Evolutionary conservation across 2,797 vertebrate species (phyloP).

Genomic region (Helicolenus hilgendorfi): DNA sequence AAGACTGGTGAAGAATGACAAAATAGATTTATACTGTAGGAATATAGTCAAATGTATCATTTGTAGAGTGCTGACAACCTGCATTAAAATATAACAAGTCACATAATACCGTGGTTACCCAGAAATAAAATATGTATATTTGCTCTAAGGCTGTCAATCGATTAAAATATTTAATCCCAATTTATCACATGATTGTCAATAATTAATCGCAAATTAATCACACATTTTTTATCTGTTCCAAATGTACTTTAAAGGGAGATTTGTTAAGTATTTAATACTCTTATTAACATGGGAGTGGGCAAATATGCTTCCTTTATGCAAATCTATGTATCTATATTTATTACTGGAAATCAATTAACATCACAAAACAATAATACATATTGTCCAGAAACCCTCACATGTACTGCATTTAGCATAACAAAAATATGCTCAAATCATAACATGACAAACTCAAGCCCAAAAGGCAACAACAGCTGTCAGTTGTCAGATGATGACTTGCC

Average conservation of each 20-base stretch:
- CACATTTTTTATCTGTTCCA: not conserved
- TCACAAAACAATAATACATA: too few relatives aligned
- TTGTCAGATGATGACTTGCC: too few relatives aligned
- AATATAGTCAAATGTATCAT: not conserved
- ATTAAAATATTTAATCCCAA: not conserved
- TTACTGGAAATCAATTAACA: not conserved
- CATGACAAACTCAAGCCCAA: too few relatives aligned
- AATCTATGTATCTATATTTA: not conserved
- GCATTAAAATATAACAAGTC: not conserved
- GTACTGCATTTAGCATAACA: too few relatives aligned
- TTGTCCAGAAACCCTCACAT: too few relatives aligned
- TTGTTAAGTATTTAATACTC: not conserved
- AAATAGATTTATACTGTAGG: not conserved
- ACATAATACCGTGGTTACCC: not conserved
- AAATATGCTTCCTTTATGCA: not conserved
- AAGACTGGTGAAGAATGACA: not conserved
- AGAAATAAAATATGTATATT: not conserved
- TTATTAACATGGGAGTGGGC: too few relatives aligned
- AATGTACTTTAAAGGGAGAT: not conserved
- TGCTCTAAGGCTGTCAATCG: not conserved
- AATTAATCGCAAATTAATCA: not conserved
- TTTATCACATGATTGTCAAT: not conserved
- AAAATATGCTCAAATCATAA: too few relatives aligned
- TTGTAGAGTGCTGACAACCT: not conserved
- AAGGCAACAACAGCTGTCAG: too few relatives aligned